A percentile compares a stretch with the other conserved stretches of the same genome.
These are phyloP conservation scores for Capreolus pygargus DNA, from an alignment of 2,113 vertebrate species.

Conservation along the genomic window DNA sequence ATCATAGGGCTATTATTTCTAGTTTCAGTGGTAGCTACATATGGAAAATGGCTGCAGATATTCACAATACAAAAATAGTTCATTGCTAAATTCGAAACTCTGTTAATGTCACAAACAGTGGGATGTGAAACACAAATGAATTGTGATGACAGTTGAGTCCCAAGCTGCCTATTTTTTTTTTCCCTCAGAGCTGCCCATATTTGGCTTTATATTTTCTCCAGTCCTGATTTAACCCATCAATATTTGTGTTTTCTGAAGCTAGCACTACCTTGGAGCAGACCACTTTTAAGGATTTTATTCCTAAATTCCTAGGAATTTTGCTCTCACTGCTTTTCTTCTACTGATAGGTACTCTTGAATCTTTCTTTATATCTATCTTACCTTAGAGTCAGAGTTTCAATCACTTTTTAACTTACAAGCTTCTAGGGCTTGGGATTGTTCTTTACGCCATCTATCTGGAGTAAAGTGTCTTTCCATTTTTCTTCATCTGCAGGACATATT, in stretches of 20 bases:
- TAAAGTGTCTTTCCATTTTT: neutral
- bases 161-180: constrained; percentile 70
- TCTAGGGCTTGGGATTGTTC: neutral
- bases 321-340: neutral
- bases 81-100: constrained; percentile 74
- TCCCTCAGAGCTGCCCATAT: constrained; percentile 54
- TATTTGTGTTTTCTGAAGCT: constrained; percentile 72
- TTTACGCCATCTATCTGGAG: neutral
- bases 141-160: constrained; percentile 76
- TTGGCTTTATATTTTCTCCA: constrained; percentile 69
- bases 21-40: constrained; percentile 65
- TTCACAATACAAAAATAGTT: constrained; percentile 76
- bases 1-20: constrained; percentile 61
- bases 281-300: constrained; percentile 30
- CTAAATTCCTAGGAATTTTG: constrained; percentile 21
- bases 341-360: neutral
- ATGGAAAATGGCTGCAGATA: constrained; percentile 73
- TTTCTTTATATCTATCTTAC: neutral
- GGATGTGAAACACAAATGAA: constrained; percentile 75
- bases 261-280: constrained; percentile 12
- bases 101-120: constrained; percentile 77
- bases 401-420: neutral
- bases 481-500: neutral
- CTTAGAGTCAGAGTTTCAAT: neutral
- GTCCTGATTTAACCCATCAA: constrained; percentile 73